Evolutionary conservation across 2,888 invertebrate species (phyloP).

Genomic region (Aporophyla lueneburgensis): DNA sequence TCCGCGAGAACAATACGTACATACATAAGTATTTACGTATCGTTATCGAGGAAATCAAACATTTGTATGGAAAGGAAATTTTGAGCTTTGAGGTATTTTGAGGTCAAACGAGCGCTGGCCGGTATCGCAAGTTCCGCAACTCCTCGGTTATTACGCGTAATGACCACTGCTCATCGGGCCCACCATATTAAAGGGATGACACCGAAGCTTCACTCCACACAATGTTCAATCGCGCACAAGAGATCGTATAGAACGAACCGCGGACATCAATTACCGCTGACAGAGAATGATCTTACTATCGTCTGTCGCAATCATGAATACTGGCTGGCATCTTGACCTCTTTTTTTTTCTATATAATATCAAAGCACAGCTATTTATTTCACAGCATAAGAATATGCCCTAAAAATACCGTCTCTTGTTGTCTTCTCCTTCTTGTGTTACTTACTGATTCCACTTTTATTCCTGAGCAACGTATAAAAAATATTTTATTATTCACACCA

Average conservation of each 20-base stretch:
- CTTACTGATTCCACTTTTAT: neutral
- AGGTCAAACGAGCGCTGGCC: constrained; percentile 17
- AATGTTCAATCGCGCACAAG: neutral
- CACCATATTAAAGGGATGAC: neutral
- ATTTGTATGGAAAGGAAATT: constrained; percentile 4
- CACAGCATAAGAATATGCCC: neutral
- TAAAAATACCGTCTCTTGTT: neutral
- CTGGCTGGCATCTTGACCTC: neutral
- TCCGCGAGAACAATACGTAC: neutral
- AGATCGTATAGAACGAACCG: neutral
- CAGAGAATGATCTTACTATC: no score
- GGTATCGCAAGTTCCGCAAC: constrained; percentile 58
- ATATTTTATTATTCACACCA: no score
- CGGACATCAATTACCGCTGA: no score
- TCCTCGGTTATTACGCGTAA: constrained; percentile 59
- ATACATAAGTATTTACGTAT: no score
- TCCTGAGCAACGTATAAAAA: neutral
- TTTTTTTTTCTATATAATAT: neutral
- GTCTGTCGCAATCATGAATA: neutral
- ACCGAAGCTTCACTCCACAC: constrained; percentile 14
- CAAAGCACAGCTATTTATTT: neutral
- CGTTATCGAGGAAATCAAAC: no score
- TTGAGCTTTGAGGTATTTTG: constrained; percentile 2
- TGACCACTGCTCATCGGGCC: constrained; percentile 42
- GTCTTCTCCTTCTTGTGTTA: neutral